Percentiles rank a stretch among this genome's conserved stretches.
phyloP scores from a whole-genome alignment of 2,113 vertebrate genomes.

The Loxodonta africana region DNA sequence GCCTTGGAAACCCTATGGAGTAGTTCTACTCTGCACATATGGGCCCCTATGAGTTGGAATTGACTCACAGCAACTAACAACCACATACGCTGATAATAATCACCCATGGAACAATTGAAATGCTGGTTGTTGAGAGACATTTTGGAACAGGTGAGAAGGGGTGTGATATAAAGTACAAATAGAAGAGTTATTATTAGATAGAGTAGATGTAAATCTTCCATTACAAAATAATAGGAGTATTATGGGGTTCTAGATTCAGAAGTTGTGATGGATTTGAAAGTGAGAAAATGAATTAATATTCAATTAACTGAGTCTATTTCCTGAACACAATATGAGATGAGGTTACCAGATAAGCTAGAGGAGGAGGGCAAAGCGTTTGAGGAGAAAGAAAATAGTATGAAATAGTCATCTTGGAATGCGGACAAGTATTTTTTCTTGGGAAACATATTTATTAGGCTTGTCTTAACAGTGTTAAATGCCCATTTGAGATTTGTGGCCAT shows the following conservation, averaged over 20 bases:
- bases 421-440: neutral
- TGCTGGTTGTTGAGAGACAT: neutral
- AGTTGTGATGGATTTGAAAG: neutral
- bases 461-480: neutral
- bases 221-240: neutral
- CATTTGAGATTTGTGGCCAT: conserved; percentile 53
- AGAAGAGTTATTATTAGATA: neutral
- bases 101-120: neutral
- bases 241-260: neutral
- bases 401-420: neutral
- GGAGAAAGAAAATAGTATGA: neutral
- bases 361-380: neutral
- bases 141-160: neutral
- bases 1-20: too few species aligned
- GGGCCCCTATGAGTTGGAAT: too few species aligned
- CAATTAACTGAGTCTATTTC: neutral
- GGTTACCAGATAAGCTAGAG: neutral
- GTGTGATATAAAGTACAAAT: neutral
- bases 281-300: conserved; percentile 31
- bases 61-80: too few species aligned
- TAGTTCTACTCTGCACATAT: too few species aligned
- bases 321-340: neutral
- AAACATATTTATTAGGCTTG: conserved; percentile 45
- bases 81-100: neutral
- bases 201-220: neutral